Percentiles rank a stretch among this genome's conserved stretches.
Conservation (phyloP, 2,113 vertebrate species). For the Pseudolaguvia tuberculata region DNA sequence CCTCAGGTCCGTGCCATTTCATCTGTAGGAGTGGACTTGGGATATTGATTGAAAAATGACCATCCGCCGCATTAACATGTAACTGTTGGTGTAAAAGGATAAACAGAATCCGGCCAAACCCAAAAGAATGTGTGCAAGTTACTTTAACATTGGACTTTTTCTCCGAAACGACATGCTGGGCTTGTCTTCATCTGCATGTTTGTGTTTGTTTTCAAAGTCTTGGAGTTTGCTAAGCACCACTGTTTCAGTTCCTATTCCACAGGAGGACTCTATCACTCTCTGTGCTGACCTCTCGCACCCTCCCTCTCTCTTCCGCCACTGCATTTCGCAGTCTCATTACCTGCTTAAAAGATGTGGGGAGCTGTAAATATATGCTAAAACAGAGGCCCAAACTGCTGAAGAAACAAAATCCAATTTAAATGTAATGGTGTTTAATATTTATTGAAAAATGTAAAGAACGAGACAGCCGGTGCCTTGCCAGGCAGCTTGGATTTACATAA, state of each 20-base stretch:
- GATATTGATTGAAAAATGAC: conserved; percentile 41
- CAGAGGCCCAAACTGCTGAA: conserved; percentile 55
- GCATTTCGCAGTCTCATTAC: conserved; percentile 65
- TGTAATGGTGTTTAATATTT: conserved; percentile 79
- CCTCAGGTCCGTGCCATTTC: conserved; percentile 43
- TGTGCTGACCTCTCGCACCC: conserved; percentile 31
- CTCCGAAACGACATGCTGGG: conserved; percentile 11
- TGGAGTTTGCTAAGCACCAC: conserved; percentile 36
- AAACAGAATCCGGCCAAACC: conserved; percentile 30
- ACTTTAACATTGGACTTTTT: conserved; percentile 10
- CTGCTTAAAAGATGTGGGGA: conserved; percentile 65
- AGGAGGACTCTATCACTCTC: conserved; percentile 52
- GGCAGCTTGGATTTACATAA: conserved; percentile 72
- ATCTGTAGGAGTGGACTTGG: conserved; percentile 46
- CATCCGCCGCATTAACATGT: conserved; percentile 15
- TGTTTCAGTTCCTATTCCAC: conserved; percentile 34
- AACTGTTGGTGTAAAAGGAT: conserved; percentile 36
- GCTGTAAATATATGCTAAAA: conserved; percentile 69
- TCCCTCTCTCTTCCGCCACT: conserved; percentile 56
- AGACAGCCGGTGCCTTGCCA: conserved; percentile 68
- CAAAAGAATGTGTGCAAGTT: conserved; percentile 27
- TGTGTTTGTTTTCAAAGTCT: conserved; percentile 33
- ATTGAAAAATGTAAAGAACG: conserved; percentile 75
- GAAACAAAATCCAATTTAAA: conserved; percentile 70
- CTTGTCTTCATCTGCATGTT: conserved; percentile 30